Evolutionary conservation across 2,113 vertebrate genomes (phyloP).

Genomic region (Cercopithecus mona): DNA sequence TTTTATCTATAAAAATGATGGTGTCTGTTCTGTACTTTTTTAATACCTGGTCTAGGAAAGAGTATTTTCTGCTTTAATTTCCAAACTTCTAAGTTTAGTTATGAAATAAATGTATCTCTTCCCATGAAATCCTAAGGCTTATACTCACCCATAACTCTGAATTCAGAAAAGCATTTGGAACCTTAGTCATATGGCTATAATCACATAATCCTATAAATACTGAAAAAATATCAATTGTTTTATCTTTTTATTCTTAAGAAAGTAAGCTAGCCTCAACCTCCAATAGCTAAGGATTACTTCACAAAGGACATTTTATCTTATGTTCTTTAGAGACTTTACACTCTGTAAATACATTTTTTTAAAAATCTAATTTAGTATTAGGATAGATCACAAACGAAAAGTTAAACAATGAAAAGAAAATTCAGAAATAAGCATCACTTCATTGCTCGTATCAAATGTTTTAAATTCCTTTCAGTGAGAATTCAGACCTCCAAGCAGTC

Average conservation of each 20-base stretch:
- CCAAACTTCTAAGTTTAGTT: background rate
- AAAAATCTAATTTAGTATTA: background rate
- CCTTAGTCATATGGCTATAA: background rate
- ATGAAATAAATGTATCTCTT: background rate
- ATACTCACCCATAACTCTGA: background rate
- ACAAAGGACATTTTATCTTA: background rate
- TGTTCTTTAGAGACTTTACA: background rate
- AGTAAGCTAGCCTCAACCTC: background rate
- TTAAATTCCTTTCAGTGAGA: background rate
- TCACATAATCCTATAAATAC: background rate
- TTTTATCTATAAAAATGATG: slow-evolving; percentile 20
- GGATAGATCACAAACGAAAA: background rate
- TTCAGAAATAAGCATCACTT: background rate
- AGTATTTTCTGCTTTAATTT: background rate
- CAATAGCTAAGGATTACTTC: background rate
- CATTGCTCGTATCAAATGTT: background rate
- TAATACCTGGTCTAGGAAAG: slow-evolving; percentile 3
- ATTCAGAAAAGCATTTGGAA: background rate
- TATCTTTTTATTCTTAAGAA: background rate
- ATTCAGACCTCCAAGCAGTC: background rate
- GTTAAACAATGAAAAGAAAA: background rate
- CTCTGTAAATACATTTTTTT: background rate
- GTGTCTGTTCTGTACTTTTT: background rate
- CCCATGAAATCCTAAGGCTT: background rate
- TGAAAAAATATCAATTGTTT: background rate